Conservation (phyloP, 2,797 vertebrate genomes). For the Pangasius mekongensis region DNA sequence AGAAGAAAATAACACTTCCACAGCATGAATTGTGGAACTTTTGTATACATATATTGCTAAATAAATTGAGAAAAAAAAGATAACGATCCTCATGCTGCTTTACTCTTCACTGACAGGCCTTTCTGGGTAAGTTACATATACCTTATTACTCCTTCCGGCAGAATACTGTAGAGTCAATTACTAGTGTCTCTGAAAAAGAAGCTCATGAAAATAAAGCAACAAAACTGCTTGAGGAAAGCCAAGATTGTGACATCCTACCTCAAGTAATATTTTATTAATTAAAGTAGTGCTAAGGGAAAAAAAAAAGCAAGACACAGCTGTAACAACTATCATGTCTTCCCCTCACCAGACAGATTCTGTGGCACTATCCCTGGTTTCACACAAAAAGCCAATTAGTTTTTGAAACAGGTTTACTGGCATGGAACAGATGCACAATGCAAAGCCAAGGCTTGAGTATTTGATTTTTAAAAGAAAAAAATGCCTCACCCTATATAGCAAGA, state of each 20-base stretch:
- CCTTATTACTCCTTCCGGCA: background rate
- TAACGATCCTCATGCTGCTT: background rate
- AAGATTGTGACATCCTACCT: background rate
- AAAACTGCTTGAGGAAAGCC: background rate
- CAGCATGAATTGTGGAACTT: background rate
- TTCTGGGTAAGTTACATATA: slow-evolving; percentile 19
- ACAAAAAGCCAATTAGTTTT: slow-evolving; percentile 75
- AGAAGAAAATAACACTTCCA: background rate
- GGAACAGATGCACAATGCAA: slow-evolving; percentile 66
- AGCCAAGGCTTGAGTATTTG: slow-evolving; percentile 66
- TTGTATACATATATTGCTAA: background rate
- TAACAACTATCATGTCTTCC: slow-evolving; percentile 58
- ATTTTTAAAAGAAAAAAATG: slow-evolving; percentile 62
- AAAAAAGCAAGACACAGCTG: slow-evolving; percentile 34
- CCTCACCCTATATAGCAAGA: slow-evolving; percentile 65
- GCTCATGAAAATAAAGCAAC: slow-evolving; percentile 21
- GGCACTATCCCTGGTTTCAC: slow-evolving; percentile 62
- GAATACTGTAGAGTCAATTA: slow-evolving; percentile 4
- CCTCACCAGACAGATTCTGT: slow-evolving; percentile 62
- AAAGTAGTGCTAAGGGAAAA: background rate
- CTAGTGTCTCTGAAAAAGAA: slow-evolving; percentile 1
- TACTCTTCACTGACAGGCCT: slow-evolving; percentile 18
- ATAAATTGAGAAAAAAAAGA: slow-evolving; percentile 29
- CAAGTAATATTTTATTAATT: slow-evolving; percentile 43
- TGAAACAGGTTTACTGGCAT: slow-evolving; percentile 71